phyloP scores from a whole-genome alignment of 1,140 invertebrate genomes.

The Polyergus mexicanus region DNA sequence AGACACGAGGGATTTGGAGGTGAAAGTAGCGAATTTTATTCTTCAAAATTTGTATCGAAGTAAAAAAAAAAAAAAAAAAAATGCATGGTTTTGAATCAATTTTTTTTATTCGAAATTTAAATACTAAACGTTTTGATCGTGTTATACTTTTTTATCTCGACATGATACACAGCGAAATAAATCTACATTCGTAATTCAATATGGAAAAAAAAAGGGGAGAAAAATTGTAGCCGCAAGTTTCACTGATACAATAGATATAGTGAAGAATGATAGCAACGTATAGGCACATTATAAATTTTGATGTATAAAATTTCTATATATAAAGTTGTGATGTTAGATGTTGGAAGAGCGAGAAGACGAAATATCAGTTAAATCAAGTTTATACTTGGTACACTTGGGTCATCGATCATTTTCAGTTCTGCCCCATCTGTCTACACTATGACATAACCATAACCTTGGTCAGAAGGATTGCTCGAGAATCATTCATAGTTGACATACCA shows the following conservation, averaged over 20 bases:
- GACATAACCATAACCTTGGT: constrained; percentile 34
- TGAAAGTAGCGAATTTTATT: neutral
- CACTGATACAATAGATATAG: neutral
- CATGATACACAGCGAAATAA: neutral
- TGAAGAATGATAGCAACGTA: neutral
- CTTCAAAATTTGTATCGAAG: neutral
- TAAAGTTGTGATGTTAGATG: neutral
- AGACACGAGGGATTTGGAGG: neutral
- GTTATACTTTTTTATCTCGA: neutral
- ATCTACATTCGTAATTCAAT: neutral
- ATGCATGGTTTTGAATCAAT: neutral
- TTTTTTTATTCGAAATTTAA: neutral
- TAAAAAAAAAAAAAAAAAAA: neutral
- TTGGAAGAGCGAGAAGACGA: neutral
- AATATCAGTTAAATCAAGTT: constrained; percentile 47
- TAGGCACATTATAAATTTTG: neutral
- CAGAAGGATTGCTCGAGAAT: constrained; percentile 27
- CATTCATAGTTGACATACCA: constrained; percentile 24
- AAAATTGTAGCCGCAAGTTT: neutral
- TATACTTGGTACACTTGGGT: neutral
- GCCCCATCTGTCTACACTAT: neutral
- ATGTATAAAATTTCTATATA: neutral
- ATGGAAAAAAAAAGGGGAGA: neutral
- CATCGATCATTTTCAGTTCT: constrained; percentile 45
- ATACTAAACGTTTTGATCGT: neutral